Evolutionary conservation across 2,888 invertebrate species (phyloP).

Genomic region (Cerastis rubricosa): DNA sequence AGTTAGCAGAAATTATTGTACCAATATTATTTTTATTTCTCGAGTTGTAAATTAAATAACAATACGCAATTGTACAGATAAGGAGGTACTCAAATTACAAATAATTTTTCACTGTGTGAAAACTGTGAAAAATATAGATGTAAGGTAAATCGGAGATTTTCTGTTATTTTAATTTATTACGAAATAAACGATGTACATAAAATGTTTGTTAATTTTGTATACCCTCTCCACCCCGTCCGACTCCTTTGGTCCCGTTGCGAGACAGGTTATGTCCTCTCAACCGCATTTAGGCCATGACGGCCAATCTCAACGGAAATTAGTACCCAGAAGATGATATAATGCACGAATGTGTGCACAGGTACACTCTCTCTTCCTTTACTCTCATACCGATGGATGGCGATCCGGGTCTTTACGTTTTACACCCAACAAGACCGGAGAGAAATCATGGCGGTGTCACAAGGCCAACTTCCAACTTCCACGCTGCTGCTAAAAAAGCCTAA

Average conservation of each 20-base stretch:
- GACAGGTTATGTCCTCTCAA: too few species aligned
- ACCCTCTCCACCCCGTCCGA: too few species aligned
- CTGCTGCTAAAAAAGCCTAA: neutral
- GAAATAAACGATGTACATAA: conserved; percentile 51
- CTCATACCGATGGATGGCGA: neutral
- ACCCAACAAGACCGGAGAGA: neutral
- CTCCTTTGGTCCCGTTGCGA: too few species aligned
- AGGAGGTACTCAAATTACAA: neutral
- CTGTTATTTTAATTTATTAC: conserved; percentile 41
- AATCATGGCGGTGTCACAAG: neutral
- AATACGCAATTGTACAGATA: conserved; percentile 12
- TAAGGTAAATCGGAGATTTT: conserved; percentile 21
- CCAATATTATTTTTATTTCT: conserved; percentile 5
- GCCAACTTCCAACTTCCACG: neutral
- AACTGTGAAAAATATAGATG: neutral
- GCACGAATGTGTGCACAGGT: neutral
- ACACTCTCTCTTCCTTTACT: neutral
- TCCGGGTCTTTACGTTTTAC: too few species aligned
- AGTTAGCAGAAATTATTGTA: conserved; percentile 1
- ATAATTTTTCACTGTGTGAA: neutral
- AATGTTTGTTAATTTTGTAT: neutral
- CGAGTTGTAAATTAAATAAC: conserved; percentile 25
- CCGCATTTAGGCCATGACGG: neutral
- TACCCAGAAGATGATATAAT: neutral
- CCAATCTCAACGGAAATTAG: neutral